Percentiles rank a stretch among this genome's conserved stretches.
These are phyloP conservation scores for Oligia strigilis DNA, from an alignment of 2,888 invertebrate species.

Conservation along the genomic window DNA sequence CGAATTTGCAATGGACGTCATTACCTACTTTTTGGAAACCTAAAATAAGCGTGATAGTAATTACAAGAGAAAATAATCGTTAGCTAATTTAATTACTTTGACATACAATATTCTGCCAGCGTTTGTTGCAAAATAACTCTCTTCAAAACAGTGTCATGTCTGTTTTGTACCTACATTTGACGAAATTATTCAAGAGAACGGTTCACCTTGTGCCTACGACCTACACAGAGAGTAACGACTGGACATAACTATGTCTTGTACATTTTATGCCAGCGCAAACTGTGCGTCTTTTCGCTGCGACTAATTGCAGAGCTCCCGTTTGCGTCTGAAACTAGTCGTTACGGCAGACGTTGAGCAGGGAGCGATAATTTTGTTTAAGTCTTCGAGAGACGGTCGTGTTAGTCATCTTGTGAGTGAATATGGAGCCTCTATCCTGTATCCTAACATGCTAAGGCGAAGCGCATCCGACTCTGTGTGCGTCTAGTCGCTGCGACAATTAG, in stretches of 20 bases:
- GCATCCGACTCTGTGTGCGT: too few relatives aligned
- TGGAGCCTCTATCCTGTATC: neutral
- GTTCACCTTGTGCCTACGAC: conserved; percentile 49
- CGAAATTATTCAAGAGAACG: conserved; percentile 30
- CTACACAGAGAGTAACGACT: conserved; percentile 8
- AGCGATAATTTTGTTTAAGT: neutral
- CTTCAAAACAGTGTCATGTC: neutral
- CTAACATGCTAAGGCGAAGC: too few relatives aligned
- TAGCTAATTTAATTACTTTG: conserved; percentile 23
- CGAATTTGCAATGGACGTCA: conserved; percentile 3
- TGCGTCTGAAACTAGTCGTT: neutral
- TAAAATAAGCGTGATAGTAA: conserved; percentile 10
- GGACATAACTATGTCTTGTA: conserved; percentile 2
- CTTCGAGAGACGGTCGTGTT: neutral
- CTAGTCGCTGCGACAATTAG: too few relatives aligned
- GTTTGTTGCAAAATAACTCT: neutral
- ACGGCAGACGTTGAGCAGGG: neutral
- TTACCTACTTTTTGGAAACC: conserved; percentile 1
- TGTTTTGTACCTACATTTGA: conserved; percentile 12
- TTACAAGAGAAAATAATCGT: conserved; percentile 18
- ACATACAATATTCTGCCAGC: neutral
- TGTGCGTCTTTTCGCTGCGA: neutral
- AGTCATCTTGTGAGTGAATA: neutral
- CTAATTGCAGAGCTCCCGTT: neutral
- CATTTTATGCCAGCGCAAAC: neutral